These are phyloP conservation scores for Pomatorhinus ruficollis DNA, from an alignment of 2,113 vertebrate genomes.

Conservation along the genomic window DNA sequence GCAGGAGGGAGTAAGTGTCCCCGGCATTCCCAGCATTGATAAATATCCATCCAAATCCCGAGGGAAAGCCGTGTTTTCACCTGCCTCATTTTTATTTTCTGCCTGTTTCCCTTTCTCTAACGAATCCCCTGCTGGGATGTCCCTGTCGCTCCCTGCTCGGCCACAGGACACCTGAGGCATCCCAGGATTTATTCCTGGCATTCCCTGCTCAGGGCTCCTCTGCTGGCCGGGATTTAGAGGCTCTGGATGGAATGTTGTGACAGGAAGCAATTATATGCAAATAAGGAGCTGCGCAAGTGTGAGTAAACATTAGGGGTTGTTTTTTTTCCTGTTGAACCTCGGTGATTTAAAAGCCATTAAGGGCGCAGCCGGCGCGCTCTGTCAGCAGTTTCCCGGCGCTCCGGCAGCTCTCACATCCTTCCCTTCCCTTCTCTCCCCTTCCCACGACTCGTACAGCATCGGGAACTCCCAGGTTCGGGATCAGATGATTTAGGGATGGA, in stretches of 20 bases:
- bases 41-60: background rate
- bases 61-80: accelerated
- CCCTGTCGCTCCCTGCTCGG: background rate
- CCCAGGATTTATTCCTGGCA: background rate
- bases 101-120: background rate
- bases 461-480: accelerated
- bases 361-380: background rate
- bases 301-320: slow-evolving; percentile 31
- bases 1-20: background rate
- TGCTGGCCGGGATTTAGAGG: slow-evolving; percentile 22
- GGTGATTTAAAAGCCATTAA: slow-evolving; percentile 47
- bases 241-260: background rate
- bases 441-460: background rate
- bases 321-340: background rate
- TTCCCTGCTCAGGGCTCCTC: background rate
- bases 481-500: accelerated
- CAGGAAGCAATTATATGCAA: slow-evolving; percentile 62
- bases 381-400: background rate
- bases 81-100: background rate
- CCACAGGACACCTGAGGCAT: background rate
- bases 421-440: background rate
- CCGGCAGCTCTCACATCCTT: background rate
- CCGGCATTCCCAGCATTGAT: background rate
- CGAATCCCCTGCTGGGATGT: background rate
- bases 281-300: background rate